Percentiles rank a stretch among this genome's conserved stretches.
Conservation (phyloP, 2,888 invertebrate genomes). For the Gastracanthus pulcherrimus region DNA sequence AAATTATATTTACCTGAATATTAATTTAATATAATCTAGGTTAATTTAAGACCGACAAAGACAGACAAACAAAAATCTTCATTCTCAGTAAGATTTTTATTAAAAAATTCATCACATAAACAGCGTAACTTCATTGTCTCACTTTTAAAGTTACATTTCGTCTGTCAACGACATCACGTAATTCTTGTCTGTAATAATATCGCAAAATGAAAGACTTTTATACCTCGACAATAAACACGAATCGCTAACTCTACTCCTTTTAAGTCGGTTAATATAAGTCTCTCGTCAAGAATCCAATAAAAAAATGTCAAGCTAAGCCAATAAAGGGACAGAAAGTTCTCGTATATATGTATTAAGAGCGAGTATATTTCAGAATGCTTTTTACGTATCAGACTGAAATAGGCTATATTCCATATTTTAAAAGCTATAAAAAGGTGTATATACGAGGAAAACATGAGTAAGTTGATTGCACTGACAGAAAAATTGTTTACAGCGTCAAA, state of each 20-base stretch:
- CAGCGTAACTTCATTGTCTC: not conserved
- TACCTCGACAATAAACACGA: conserved; percentile 16
- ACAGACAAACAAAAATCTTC: too few relatives aligned
- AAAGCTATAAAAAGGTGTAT: too few relatives aligned
- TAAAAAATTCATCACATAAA: not conserved
- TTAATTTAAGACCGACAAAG: too few relatives aligned
- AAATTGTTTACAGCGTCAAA: too few relatives aligned
- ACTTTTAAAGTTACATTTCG: not conserved
- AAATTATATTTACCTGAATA: too few relatives aligned
- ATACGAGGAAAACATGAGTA: too few relatives aligned
- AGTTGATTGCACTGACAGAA: too few relatives aligned
- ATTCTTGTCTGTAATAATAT: not conserved
- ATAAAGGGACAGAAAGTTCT: conserved; percentile 1
- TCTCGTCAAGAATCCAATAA: conserved; percentile 27
- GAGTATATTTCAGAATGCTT: not conserved
- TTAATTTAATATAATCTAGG: too few relatives aligned
- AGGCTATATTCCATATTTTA: too few relatives aligned
- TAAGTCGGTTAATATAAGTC: conserved; percentile 6
- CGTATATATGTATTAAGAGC: not conserved
- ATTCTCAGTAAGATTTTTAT: not conserved
- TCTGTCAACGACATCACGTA: not conserved
- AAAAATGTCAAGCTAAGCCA: not conserved
- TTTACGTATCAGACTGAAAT: too few relatives aligned
- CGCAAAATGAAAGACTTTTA: not conserved
- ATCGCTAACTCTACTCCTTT: conserved; percentile 13